These are phyloP conservation scores for Dascillus cervinus DNA, from an alignment of 2,888 invertebrate species.

Conservation along the genomic window DNA sequence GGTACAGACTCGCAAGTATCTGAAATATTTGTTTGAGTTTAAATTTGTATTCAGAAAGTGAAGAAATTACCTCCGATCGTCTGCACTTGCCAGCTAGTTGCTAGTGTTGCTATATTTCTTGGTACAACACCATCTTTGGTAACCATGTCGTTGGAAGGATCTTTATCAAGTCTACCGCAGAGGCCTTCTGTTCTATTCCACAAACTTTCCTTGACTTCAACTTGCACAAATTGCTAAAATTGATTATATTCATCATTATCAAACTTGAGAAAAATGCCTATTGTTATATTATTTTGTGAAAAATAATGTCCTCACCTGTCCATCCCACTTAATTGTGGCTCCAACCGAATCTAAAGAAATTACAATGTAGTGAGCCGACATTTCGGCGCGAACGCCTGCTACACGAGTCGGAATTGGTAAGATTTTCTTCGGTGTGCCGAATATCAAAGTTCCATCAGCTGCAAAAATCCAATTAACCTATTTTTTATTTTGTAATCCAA, in stretches of 20 bases:
- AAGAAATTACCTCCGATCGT: constrained; percentile 31
- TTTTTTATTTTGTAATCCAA: constrained; percentile 3
- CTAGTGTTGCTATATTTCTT: constrained; percentile 44
- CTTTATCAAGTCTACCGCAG: constrained; percentile 72
- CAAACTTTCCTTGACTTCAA: constrained; percentile 58
- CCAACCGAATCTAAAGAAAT: constrained; percentile 62
- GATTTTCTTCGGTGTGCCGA: constrained; percentile 27
- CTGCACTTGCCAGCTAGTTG: constrained; percentile 53
- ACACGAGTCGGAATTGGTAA: constrained; percentile 66
- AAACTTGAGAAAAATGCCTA: constrained; percentile 11
- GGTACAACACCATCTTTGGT: constrained; percentile 51
- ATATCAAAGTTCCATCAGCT: constrained; percentile 26
- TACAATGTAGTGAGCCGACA: constrained; percentile 61
- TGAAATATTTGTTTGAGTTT: too few relatives aligned
- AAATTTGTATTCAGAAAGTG: not conserved
- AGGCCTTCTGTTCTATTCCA: constrained; percentile 78
- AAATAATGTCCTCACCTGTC: constrained; percentile 43
- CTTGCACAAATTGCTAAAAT: constrained; percentile 53
- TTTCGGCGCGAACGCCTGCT: constrained; percentile 65
- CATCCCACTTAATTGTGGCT: constrained; percentile 70
- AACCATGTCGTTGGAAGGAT: constrained; percentile 58
- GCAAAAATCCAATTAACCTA: constrained; percentile 5
- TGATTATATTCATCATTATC: constrained; percentile 3
- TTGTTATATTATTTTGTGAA: not conserved
- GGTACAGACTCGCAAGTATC: constrained; percentile 51